A percentile compares a stretch with the other conserved stretches of the same genome.
phyloP scores from a whole-genome alignment of 2,113 vertebrate genomes.

The Anthoscopus minutus region DNA sequence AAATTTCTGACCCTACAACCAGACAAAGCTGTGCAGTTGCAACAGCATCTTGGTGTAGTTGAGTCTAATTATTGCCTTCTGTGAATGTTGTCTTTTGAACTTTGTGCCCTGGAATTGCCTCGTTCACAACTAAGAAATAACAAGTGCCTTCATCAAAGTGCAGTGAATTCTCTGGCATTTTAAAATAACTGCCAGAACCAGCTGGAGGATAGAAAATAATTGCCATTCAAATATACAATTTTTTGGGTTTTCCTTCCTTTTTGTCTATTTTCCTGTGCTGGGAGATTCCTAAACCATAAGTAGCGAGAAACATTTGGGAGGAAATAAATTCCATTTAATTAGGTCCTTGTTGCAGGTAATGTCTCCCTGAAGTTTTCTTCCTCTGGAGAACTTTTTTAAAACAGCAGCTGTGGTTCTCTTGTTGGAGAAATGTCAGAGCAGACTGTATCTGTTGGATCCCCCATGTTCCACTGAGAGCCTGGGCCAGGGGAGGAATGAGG shows the following conservation, averaged over 20 bases:
- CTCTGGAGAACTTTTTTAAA: neutral
- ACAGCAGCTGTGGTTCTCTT: neutral
- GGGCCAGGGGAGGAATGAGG: neutral
- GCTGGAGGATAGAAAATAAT: neutral
- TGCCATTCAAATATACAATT: neutral
- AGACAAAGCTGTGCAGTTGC: neutral
- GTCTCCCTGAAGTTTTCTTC: neutral
- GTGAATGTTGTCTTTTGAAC: neutral
- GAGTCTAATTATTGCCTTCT: constrained; percentile 8
- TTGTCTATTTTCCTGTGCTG: neutral
- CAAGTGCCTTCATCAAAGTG: constrained; percentile 14
- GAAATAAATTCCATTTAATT: neutral
- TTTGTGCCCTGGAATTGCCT: neutral
- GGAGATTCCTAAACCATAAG: neutral
- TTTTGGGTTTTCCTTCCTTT: neutral
- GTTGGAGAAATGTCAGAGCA: neutral
- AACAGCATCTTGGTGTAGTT: neutral
- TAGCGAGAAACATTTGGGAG: neutral
- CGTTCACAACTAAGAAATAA: neutral
- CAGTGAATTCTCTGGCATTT: constrained; percentile 5
- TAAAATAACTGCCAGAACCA: neutral
- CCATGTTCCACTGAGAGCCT: neutral
- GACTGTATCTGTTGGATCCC: fast-evolving
- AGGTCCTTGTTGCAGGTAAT: neutral
- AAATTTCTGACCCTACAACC: neutral